These are phyloP conservation scores for Lycocerus yunnanus DNA, from an alignment of 2,888 invertebrate species.

Conservation along the genomic window DNA sequence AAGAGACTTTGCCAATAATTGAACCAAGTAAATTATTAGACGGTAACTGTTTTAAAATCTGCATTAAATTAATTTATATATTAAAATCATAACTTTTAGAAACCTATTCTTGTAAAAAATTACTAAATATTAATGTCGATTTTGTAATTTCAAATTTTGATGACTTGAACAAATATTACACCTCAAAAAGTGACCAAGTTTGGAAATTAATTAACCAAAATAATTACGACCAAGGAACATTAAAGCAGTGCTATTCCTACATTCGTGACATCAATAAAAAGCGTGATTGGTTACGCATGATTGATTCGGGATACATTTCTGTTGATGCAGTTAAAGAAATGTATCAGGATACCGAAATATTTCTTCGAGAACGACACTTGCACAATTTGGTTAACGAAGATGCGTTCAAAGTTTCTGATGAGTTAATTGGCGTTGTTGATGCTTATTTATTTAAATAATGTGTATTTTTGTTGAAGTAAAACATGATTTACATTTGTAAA, in stretches of 20 bases:
- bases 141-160: conserved; percentile 45
- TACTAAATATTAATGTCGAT: conserved; percentile 47
- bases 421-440: background rate
- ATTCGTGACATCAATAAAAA: conserved; percentile 50
- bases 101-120: conserved; percentile 29
- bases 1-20: background rate
- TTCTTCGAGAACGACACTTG: conserved; percentile 44
- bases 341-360: conserved; percentile 47
- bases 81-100: background rate
- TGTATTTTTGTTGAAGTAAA: background rate
- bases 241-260: conserved; percentile 44
- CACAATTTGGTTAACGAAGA: conserved; percentile 39
- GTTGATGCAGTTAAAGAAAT: conserved; percentile 45
- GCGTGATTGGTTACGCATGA: conserved; percentile 46
- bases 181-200: conserved; percentile 43
- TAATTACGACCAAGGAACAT: conserved; percentile 26
- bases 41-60: background rate
- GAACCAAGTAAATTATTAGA: background rate
- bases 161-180: conserved; percentile 42
- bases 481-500: no score
- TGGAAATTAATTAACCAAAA: conserved; percentile 49
- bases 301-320: conserved; percentile 47
- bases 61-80: background rate
- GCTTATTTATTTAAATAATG: background rate
- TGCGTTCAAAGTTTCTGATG: conserved; percentile 30